A percentile compares a stretch with the other conserved stretches of the same genome.
Conservation (phyloP, 2,797 vertebrate genomes). For the Psittacula derbiana region DNA sequence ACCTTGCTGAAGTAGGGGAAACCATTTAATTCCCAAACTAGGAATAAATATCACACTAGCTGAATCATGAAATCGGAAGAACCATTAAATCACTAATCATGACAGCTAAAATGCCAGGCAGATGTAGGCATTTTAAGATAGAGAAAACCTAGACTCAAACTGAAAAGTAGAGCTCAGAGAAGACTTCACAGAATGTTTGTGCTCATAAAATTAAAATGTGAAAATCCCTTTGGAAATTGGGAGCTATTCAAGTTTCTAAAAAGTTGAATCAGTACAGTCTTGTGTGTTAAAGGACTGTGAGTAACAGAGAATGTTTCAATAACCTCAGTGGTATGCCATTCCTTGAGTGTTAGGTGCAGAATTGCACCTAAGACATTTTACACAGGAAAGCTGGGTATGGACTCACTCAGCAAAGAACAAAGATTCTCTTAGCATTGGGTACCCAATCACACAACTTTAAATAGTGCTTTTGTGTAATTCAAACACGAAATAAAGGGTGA, state of each 20-base stretch:
- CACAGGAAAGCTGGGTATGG: rapidly evolving
- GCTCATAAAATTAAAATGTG: not conserved
- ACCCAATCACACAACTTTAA: not conserved
- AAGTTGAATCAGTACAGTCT: not conserved
- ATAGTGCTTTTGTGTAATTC: not conserved
- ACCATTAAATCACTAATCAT: not conserved
- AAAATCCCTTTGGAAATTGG: not conserved
- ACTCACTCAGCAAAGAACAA: not conserved
- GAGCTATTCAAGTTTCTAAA: not conserved
- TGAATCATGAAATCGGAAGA: not conserved
- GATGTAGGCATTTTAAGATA: not conserved
- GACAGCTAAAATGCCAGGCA: not conserved
- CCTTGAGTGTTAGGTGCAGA: not conserved
- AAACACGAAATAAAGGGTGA: not conserved
- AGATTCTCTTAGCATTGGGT: not conserved
- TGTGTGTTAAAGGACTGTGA: not conserved
- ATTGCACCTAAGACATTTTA: not conserved
- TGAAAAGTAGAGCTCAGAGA: not conserved
- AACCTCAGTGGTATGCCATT: not conserved
- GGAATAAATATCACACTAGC: not conserved
- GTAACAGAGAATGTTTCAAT: not conserved
- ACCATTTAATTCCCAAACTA: not conserved
- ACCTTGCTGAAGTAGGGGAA: not conserved
- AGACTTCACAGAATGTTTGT: not conserved
- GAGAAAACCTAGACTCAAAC: not conserved